A percentile compares a stretch with the other conserved stretches of the same genome.
Evolutionary conservation across 1,140 invertebrate species (phyloP).

Genomic region (Drosophila erecta): DNA sequence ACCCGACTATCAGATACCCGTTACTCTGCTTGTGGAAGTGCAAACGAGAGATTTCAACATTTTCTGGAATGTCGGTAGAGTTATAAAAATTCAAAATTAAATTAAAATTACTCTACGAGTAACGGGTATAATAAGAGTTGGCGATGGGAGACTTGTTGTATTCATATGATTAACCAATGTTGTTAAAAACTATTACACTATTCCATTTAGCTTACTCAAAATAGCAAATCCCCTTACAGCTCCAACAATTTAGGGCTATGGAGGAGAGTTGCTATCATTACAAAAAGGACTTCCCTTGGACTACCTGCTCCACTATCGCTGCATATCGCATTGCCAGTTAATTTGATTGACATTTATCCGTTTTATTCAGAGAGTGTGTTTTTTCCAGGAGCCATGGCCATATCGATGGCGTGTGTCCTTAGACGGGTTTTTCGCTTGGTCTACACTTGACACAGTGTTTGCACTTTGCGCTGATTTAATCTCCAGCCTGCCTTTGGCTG

Average conservation of each 20-base stretch:
- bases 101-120: too few relatives aligned
- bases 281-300: neutral
- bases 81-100: too few relatives aligned
- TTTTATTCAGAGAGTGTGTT: slow-evolving; percentile 39
- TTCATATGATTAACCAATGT: too few relatives aligned
- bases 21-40: too few relatives aligned
- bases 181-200: neutral
- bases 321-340: slow-evolving; percentile 70
- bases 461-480: slow-evolving; percentile 79
- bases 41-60: too few relatives aligned
- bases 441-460: slow-evolving; percentile 78
- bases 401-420: slow-evolving; percentile 48
- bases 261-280: neutral
- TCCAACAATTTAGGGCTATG: slow-evolving; percentile 25
- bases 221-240: neutral
- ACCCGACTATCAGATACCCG: too few relatives aligned
- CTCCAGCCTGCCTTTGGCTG: slow-evolving; percentile 63
- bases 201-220: slow-evolving; percentile 10
- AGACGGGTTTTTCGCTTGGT: slow-evolving; percentile 29
- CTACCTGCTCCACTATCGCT: slow-evolving; percentile 44
- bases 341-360: slow-evolving; percentile 79
- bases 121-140: too few relatives aligned
- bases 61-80: too few relatives aligned
- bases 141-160: too few relatives aligned
- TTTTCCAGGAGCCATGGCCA: slow-evolving; percentile 14